phyloP scores from a whole-genome alignment of 2,888 invertebrate genomes.

The Aricia artaxerxes region DNA sequence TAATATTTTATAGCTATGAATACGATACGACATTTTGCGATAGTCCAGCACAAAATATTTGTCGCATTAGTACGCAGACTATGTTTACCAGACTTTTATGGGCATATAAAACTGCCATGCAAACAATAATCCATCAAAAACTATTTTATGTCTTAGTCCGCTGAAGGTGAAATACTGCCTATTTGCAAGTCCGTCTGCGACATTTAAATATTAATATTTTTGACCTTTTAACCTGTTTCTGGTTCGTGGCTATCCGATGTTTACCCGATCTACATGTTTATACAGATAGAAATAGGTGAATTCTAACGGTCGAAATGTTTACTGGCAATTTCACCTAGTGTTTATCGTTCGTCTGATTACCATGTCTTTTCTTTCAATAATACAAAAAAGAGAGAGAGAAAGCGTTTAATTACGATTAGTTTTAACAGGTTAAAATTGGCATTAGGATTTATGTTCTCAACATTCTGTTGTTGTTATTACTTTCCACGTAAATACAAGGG shows the following conservation, averaged over 20 bases:
- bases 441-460: no score
- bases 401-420: no score
- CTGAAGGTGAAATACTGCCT: background rate
- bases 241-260: background rate
- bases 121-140: slow-evolving; percentile 1
- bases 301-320: no score
- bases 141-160: background rate
- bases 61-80: no score
- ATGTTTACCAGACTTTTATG: background rate
- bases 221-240: slow-evolving; percentile 14
- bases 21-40: no score
- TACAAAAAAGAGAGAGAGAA: no score
- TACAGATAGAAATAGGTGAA: background rate
- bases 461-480: no score
- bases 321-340: background rate
- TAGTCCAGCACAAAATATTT: no score
- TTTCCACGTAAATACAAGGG: no score
- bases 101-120: background rate
- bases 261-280: background rate
- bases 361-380: no score
- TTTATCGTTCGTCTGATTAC: background rate
- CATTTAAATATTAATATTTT: slow-evolving; percentile 13
- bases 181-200: background rate
- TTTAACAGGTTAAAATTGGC: no score
- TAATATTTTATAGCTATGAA: no score